These are phyloP conservation scores for Steatocranus sp. DNA, from an alignment of 2,797 vertebrate species.

Conservation along the genomic window DNA sequence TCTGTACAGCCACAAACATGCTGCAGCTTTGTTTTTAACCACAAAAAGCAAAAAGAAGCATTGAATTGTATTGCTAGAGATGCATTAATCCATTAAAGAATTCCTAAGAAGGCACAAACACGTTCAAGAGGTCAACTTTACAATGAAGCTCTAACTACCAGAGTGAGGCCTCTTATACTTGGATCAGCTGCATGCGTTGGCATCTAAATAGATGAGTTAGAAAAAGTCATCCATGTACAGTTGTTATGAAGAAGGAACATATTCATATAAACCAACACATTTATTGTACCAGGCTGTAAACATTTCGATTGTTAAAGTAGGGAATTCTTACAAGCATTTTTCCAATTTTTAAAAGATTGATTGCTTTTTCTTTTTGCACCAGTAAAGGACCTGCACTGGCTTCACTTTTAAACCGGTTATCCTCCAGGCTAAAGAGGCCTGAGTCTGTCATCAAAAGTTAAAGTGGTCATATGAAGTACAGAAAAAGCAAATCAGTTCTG, in stretches of 20 bases:
- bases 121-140: neutral
- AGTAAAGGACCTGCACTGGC: neutral
- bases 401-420: accelerated
- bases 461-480: neutral
- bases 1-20: neutral
- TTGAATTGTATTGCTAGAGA: neutral
- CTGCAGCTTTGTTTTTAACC: neutral
- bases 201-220: neutral
- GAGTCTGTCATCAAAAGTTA: neutral
- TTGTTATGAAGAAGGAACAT: neutral
- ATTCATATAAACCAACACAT: neutral
- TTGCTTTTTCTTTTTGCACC: neutral
- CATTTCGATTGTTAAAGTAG: neutral
- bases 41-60: neutral
- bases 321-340: neutral
- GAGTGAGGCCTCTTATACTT: neutral
- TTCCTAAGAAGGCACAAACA: neutral
- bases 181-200: accelerated
- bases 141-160: neutral
- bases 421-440: neutral
- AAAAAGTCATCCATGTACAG: neutral
- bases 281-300: neutral
- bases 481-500: neutral
- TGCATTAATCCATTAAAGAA: neutral
- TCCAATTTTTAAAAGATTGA: neutral